Percentiles rank a stretch among this genome's conserved stretches.
Evolutionary conservation across 2,797 vertebrate genomes (phyloP).

Genomic region (Balearica regulorum): DNA sequence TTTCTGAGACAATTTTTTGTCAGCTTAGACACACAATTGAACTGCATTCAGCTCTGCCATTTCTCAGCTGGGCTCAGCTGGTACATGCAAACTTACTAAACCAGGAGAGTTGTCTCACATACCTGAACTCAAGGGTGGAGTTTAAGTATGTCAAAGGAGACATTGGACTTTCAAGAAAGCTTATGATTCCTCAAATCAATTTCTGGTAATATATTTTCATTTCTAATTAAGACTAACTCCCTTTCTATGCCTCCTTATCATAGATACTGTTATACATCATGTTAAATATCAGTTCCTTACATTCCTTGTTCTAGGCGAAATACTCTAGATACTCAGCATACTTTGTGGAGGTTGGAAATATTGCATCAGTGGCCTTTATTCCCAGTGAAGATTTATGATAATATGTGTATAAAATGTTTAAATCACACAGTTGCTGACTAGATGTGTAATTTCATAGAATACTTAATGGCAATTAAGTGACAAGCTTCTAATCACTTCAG

Average conservation of each 20-base stretch:
- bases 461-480: background rate
- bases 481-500: background rate
- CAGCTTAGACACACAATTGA: background rate
- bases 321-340: background rate
- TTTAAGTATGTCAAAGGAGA: constrained; percentile 43
- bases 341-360: constrained; percentile 3
- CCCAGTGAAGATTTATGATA: background rate
- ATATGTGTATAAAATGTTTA: background rate
- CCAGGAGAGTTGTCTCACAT: background rate
- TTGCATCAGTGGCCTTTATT: background rate
- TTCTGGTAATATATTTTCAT: background rate
- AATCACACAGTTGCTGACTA: background rate
- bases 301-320: background rate
- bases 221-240: background rate
- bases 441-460: background rate
- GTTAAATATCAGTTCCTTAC: background rate
- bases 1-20: background rate
- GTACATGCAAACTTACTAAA: background rate
- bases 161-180: background rate
- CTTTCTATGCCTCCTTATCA: background rate
- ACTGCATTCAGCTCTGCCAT: background rate
- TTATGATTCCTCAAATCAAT: background rate
- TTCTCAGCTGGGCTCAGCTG: background rate
- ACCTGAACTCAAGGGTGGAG: background rate
- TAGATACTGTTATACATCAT: background rate